These are phyloP conservation scores for Nesogale talazaci DNA, from an alignment of 2,113 vertebrate genomes.

Conservation along the genomic window DNA sequence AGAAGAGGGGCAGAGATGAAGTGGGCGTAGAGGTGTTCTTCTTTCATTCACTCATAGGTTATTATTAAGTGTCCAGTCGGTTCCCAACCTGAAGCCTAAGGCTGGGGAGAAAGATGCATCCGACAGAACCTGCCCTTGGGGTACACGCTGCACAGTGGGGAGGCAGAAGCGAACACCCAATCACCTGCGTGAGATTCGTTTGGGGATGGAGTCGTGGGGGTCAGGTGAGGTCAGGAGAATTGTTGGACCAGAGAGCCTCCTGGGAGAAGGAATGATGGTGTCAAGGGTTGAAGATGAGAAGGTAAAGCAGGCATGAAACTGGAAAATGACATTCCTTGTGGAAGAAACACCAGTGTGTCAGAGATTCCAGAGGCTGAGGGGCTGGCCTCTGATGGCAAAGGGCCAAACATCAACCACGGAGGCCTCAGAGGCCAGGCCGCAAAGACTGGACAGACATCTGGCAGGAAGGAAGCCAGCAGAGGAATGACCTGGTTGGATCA, in stretches of 20 bases:
- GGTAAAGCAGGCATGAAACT: neutral
- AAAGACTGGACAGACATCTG: neutral
- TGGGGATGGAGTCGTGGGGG: neutral
- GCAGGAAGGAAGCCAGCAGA: neutral
- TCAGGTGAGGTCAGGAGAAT: neutral
- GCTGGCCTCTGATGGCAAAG: neutral
- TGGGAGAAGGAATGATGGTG: neutral
- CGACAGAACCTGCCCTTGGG: neutral
- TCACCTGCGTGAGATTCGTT: neutral
- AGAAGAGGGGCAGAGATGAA: constrained; percentile 24
- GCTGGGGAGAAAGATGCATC: neutral
- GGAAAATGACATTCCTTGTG: neutral
- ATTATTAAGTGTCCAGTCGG: neutral
- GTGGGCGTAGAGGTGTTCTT: neutral
- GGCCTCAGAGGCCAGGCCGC: neutral
- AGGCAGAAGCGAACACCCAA: neutral
- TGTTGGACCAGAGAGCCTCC: neutral
- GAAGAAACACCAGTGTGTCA: neutral
- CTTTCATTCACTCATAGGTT: neutral
- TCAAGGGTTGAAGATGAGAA: neutral
- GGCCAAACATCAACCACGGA: neutral
- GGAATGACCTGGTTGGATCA: neutral
- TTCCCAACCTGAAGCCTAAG: neutral
- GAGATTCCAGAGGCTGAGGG: too few species aligned
- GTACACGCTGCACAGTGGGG: neutral